Percentiles rank a stretch among this genome's conserved stretches.
Evolutionary conservation across 1,140 invertebrate genomes (phyloP).

Genomic region (Atta cephalotes): DNA sequence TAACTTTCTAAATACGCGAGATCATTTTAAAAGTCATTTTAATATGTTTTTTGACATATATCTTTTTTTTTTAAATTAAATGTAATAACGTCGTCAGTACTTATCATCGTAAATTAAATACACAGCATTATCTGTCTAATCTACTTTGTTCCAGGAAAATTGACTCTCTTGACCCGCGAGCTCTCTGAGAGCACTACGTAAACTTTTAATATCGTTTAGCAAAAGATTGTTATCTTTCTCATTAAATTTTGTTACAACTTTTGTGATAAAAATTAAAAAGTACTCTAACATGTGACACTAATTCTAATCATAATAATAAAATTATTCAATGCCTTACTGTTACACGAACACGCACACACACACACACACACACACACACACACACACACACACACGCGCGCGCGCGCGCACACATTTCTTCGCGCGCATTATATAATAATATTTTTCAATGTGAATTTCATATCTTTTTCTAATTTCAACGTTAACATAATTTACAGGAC

Average conservation of each 20-base stretch:
- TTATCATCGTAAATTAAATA: constrained; percentile 53
- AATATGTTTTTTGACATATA: background rate
- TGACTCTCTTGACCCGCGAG: constrained; percentile 53
- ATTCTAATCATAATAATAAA: constrained; percentile 16
- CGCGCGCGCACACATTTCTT: background rate
- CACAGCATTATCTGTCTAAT: constrained; percentile 55
- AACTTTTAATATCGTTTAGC: constrained; percentile 57
- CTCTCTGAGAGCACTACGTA: constrained; percentile 40
- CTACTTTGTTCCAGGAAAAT: constrained; percentile 53
- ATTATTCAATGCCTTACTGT: background rate
- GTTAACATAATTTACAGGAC: background rate
- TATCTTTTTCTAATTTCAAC: background rate
- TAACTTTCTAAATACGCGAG: background rate
- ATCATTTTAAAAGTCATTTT: background rate
- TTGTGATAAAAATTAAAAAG: constrained; percentile 48
- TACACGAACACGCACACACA: too few relatives aligned
- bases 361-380: too few relatives aligned
- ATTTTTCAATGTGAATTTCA: background rate
- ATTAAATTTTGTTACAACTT: constrained; percentile 42
- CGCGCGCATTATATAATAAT: background rate
- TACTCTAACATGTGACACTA: background rate
- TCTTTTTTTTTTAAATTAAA: constrained; percentile 12
- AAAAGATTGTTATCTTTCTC: constrained; percentile 50
- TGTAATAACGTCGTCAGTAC: constrained; percentile 38
- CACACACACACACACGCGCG: too few relatives aligned